Evolutionary conservation across 2,888 invertebrate species (phyloP), one percentile per base, ranked within the genome.

Genomic region (Epiblema foenella): DNA sequence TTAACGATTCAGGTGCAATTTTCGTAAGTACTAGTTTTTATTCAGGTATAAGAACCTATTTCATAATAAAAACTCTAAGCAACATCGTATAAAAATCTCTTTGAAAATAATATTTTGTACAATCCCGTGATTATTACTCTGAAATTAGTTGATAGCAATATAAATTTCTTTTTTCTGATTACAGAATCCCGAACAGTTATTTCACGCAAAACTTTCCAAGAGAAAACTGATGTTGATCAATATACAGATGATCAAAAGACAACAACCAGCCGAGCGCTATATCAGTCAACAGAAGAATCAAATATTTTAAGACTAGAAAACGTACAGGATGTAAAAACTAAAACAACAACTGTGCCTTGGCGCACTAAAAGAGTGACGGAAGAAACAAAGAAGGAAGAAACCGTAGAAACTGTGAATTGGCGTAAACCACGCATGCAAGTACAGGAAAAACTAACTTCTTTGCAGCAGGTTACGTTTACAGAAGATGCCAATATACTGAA

Each of bases 281-380:
- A 85, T 76, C 85, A 90, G 79, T 82, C 87, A 3, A 90, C 90
- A 11, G 92, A 93, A 81, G 91, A 92, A 74, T 84, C 83, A 11
- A 92, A 88, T 75, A 89, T 93, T 66, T 76, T 92, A 49, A 88
- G 86, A 76, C 66, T 91, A 46, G 78, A 89, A 75, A 85, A 84
- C 73, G 68, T 81, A 62, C 83, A 91, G 78, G 86, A 91, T 54
- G 74, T 87, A 24, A 83, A 90, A 69, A 83, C 84, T 7, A 89
- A 80, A 73, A 85, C 83, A 77, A 74, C 82, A 10, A 79, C 79
- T 59, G 85, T 88, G 7, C 93, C 93, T 1, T 93, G 93, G 93
- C 87, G 93, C n/a, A 84, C 75, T 67, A 80, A 82, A 74, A 78
- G 75, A n/a, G 78, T 80, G 59, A 69, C 60, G 20, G 64, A 65